A percentile compares a stretch with the other conserved stretches of the same genome.
phyloP scores from a whole-genome alignment of 2,888 invertebrate species.

The Nomada fabriciana region DNA sequence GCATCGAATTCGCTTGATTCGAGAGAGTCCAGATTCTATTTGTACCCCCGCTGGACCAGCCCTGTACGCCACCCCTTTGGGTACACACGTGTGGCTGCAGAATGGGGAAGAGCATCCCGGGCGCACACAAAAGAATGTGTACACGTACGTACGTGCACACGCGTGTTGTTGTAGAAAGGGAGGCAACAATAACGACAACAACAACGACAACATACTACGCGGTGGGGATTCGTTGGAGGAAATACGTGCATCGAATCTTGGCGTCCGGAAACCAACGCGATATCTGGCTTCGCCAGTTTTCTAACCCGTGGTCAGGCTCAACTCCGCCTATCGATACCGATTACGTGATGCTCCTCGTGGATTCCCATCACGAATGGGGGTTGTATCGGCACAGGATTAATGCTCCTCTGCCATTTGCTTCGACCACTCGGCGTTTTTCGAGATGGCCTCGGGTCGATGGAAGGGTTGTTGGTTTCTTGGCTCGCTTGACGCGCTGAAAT shows the following conservation, averaged over 20 bases:
- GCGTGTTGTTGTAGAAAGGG: conserved; percentile 23
- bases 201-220: conserved; percentile 36
- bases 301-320: conserved; percentile 62
- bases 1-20: conserved; percentile 62
- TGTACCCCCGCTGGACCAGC: conserved; percentile 41
- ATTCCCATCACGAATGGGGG: conserved; percentile 65
- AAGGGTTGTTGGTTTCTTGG: not conserved
- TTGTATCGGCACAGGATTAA: conserved; percentile 50
- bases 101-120: not conserved
- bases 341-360: conserved; percentile 60
- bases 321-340: conserved; percentile 68
- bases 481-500: not conserved
- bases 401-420: conserved; percentile 43
- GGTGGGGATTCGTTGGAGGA: conserved; percentile 64
- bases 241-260: conserved; percentile 73
- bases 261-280: conserved; percentile 32
- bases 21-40: conserved; percentile 65
- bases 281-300: conserved; percentile 66
- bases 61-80: conserved; percentile 16
- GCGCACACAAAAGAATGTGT: conserved; percentile 3
- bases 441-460: not conserved
- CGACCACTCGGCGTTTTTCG: conserved; percentile 9
- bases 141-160: conserved; percentile 19
- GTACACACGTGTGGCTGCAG: conserved; percentile 20
- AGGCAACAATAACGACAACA: conserved; percentile 48